Base-by-base conservation (phyloP, 2,113 vertebrate genomes). In the Erinaceus europaeus region DNA sequence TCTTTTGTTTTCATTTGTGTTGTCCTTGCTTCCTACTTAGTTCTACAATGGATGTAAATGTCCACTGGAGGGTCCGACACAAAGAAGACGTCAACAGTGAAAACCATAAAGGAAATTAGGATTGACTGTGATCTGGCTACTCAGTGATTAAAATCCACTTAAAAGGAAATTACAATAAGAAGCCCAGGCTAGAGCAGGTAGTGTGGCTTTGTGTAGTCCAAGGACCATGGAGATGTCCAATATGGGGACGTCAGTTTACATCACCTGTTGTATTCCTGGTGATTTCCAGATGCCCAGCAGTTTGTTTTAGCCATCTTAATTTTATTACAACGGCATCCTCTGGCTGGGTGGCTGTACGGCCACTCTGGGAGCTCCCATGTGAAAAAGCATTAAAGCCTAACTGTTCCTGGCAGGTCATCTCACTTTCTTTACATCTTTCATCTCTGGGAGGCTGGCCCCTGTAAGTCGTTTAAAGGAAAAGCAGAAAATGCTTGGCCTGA, bases 311-410 rank as follows among this genome's bases (percentile, higher is more conserved):
- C 91, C 92, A 96, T 96, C 96, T 94, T 91, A 93, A 94, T 96
- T 96, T 96, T 96, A 94, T 95, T 94, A 84, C 84, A 93, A 79
- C 81, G 88, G 85, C 88, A 44, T 86, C 89, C 85, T 72, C 32
- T 92, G 90, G 67, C 91, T 92, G 1, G 67, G 88, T 94, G 88
- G 94, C 73, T 92, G 80, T 82, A 72, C 42, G 1, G 14, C 40
- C 44, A 94, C 88, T 90, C 94, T 92, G 90, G 84, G 91, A 96
- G 92, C 5, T 3, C 91, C 86, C 92, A 90, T 71, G n/a, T 84
- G 89, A 95, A 96, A n/a, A 96, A 94, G 95, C 95, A 88, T 97
- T 96, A 97, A 96, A 94, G 82, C 91, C 93, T 96, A 95, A 94
- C 92, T 93, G 96, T 91, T 92, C 93, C 93, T 96, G 97, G 92